These are phyloP conservation scores for Puffinus mauretanicus DNA, from an alignment of 2,113 vertebrate genomes.

Conservation along the genomic window DNA sequence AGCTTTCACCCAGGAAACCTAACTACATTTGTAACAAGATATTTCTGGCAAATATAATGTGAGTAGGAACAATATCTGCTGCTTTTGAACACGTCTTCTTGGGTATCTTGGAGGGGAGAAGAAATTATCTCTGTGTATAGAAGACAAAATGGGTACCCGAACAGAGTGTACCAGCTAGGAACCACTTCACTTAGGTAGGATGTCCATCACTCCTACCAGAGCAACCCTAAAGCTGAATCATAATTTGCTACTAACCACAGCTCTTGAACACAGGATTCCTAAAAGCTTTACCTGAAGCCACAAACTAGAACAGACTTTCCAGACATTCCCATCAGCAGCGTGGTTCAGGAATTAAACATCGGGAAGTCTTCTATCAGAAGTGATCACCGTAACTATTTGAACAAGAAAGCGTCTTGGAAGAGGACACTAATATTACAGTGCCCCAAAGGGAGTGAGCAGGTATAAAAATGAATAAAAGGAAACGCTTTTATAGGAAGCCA, in stretches of 20 bases:
- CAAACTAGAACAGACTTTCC: background rate
- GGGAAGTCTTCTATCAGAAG: background rate
- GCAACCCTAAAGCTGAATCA: background rate
- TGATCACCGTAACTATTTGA: rapidly evolving
- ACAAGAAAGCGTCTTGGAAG: background rate
- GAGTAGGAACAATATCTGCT: background rate
- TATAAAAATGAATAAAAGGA: background rate
- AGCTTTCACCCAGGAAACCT: background rate
- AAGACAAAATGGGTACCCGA: background rate
- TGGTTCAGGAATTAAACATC: background rate
- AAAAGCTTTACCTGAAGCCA: background rate
- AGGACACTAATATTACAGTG: background rate
- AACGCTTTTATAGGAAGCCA: background rate
- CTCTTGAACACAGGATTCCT: background rate
- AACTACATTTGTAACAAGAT: rapidly evolving
- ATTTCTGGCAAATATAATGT: rapidly evolving
- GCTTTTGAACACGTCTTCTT: background rate
- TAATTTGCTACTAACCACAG: background rate
- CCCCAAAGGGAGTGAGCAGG: background rate
- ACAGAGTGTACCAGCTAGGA: background rate
- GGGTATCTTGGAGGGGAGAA: background rate
- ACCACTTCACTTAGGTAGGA: too few species aligned
- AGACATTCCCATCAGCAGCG: background rate
- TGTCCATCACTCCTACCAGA: background rate
- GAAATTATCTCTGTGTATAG: rapidly evolving